These are phyloP conservation scores for Rotaria socialis DNA, from an alignment of 2,888 invertebrate genomes.

Conservation along the genomic window DNA sequence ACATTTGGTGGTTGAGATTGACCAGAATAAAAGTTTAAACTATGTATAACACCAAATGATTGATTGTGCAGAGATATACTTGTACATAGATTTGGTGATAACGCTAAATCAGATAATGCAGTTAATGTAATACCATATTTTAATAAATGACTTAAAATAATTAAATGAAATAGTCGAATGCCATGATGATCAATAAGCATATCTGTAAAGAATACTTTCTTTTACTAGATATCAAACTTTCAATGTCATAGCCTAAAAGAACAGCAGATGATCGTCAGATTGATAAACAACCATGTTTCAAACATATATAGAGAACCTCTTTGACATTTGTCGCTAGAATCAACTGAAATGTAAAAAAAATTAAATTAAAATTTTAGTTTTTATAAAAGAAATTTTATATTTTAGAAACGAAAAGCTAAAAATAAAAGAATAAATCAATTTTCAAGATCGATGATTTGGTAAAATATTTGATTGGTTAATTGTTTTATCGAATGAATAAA, in stretches of 20 bases:
- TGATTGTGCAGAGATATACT: background rate
- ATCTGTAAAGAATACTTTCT: background rate
- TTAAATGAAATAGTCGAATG: background rate
- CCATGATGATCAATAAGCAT: background rate
- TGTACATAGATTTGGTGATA: background rate
- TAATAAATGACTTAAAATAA: background rate
- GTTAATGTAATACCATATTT: background rate
- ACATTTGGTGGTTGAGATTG: slow-evolving; percentile 31
- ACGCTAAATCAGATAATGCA: background rate
- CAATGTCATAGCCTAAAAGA: background rate
- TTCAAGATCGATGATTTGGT: background rate
- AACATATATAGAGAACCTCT: background rate
- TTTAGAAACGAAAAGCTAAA: background rate
- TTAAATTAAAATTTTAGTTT: too few relatives aligned
- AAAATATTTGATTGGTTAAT: background rate
- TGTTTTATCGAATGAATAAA: background rate
- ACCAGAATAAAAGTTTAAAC: slow-evolving; percentile 21
- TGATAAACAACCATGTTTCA: background rate
- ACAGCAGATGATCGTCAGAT: background rate
- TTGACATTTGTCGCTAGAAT: background rate
- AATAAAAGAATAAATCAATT: background rate
- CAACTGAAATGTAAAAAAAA: background rate
- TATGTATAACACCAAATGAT: slow-evolving; percentile 18
- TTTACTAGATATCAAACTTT: background rate
- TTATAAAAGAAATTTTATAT: too few relatives aligned